Conservation (phyloP, 2,888 invertebrate genomes). For the Oeneis ivallda region DNA sequence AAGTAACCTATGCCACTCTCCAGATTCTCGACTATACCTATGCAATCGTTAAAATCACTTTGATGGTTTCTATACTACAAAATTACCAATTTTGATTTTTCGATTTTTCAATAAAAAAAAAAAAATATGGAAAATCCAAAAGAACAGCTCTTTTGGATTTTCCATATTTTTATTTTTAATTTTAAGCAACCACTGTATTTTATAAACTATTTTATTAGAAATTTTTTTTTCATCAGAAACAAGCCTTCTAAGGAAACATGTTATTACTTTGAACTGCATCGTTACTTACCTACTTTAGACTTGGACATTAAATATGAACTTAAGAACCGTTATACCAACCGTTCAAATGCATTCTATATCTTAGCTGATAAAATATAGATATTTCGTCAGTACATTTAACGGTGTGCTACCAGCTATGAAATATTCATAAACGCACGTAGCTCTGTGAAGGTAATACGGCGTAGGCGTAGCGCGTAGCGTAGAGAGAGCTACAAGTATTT, state of each 20-base stretch:
- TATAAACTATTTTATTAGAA: too few relatives aligned
- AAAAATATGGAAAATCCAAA: too few relatives aligned
- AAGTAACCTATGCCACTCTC: too few relatives aligned
- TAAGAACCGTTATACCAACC: background rate
- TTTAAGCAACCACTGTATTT: too few relatives aligned
- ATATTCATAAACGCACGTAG: conserved; percentile 32
- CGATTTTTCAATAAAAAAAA: too few relatives aligned
- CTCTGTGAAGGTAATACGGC: conserved; percentile 17
- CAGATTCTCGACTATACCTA: too few relatives aligned
- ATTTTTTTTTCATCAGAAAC: too few relatives aligned
- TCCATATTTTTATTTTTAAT: too few relatives aligned
- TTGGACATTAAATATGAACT: background rate
- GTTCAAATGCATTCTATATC: background rate
- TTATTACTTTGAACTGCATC: background rate
- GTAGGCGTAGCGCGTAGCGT: conserved; percentile 9
- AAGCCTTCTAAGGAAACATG: background rate
- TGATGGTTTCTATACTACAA: too few relatives aligned
- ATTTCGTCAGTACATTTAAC: conserved; percentile 2
- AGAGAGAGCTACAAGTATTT: conserved; percentile 10
- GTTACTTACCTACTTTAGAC: background rate
- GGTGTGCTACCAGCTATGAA: conserved; percentile 23
- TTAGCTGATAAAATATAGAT: conserved; percentile 3
- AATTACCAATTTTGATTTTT: too few relatives aligned
- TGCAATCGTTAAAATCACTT: too few relatives aligned
- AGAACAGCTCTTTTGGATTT: too few relatives aligned